Percentiles rank a stretch among this genome's conserved stretches.
phyloP scores from a whole-genome alignment of 92 coral and sea anemone species.

The Epizoanthus fatuus region DNA sequence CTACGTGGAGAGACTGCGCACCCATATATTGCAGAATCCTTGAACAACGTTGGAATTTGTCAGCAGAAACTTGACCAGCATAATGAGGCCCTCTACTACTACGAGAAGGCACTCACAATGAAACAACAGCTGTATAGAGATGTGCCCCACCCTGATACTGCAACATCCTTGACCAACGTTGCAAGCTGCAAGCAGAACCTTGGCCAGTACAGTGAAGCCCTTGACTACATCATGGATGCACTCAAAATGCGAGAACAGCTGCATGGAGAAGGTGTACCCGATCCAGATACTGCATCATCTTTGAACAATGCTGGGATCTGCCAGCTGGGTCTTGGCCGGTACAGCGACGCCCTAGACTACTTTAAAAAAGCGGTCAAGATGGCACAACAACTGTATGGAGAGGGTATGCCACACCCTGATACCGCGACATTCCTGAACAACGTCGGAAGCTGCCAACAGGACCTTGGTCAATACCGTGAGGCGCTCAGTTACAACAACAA shows the following conservation, averaged over 20 bases:
- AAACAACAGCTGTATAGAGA: neutral
- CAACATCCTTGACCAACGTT: neutral
- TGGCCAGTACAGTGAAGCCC: neutral
- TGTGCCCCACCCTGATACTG: neutral
- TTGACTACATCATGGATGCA: neutral
- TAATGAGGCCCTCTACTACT: neutral
- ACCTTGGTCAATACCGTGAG: neutral
- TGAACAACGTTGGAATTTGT: constrained; percentile 19
- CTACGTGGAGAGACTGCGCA: neutral
- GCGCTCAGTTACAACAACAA: neutral
- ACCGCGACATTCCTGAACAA: neutral
- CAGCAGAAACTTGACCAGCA: constrained; percentile 13
- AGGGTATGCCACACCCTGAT: neutral
- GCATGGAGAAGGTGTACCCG: neutral
- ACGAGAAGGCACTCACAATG: neutral
- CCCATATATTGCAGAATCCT: constrained; percentile 1
- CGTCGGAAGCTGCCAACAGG: neutral
- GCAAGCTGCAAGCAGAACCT: neutral
- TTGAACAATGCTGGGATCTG: constrained; percentile 27
- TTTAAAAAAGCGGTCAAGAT: neutral
- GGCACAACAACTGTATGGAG: too few relatives aligned
- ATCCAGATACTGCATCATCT: neutral
- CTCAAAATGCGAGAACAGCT: neutral
- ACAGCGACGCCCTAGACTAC: neutral
- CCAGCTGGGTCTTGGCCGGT: neutral